Evolutionary conservation across 2,888 invertebrate genomes (phyloP).

Genomic region (Galerucella nymphaeae): DNA sequence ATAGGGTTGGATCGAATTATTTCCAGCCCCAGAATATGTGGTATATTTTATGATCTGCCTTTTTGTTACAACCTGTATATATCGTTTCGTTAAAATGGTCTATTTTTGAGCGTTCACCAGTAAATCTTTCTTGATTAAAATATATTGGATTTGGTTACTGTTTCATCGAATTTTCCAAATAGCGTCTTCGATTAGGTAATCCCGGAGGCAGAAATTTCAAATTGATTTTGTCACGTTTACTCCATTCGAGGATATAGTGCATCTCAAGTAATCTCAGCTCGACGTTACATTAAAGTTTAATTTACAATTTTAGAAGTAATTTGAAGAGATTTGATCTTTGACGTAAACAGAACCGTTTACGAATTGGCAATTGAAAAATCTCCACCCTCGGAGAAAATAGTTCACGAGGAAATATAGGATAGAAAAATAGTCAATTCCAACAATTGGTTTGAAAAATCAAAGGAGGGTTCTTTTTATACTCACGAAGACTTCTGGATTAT

Average conservation of each 20-base stretch:
- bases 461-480: too few species aligned
- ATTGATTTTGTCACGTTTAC: constrained; percentile 3
- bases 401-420: too few species aligned
- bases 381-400: too few species aligned
- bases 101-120: too few species aligned
- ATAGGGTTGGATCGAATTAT: too few species aligned
- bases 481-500: too few species aligned
- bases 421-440: too few species aligned
- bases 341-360: background rate
- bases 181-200: background rate
- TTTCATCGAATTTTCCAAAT: background rate
- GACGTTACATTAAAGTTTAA: constrained; percentile 9
- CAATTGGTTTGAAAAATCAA: too few species aligned
- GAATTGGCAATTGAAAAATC: background rate
- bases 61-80: too few species aligned
- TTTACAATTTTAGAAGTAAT: background rate
- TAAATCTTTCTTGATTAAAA: background rate
- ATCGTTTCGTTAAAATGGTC: too few species aligned
- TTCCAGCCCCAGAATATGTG: too few species aligned
- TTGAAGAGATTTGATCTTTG: background rate
- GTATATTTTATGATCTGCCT: too few species aligned
- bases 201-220: background rate
- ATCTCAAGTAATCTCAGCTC: constrained; percentile 4
- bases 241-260: background rate
- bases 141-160: background rate